These are phyloP conservation scores for Epizoanthus scotinus DNA, from an alignment of 92 coral and sea anemone species.

Conservation along the genomic window DNA sequence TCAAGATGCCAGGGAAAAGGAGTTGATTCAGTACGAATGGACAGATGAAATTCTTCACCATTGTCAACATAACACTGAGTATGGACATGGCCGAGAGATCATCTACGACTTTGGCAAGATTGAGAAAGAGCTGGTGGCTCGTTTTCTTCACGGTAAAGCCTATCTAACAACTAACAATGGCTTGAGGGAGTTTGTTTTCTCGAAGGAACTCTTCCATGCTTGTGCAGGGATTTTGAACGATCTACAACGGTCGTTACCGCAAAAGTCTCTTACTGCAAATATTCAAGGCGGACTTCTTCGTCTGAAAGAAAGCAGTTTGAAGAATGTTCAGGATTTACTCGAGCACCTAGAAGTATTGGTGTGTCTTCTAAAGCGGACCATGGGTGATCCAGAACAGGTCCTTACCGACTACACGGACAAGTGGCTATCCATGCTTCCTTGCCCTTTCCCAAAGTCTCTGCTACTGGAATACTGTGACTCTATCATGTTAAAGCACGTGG, in stretches of 20 bases:
- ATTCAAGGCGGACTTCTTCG: constrained; percentile 64
- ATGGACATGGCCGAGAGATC: constrained; percentile 82
- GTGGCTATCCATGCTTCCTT: constrained; percentile 72
- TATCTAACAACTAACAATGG: constrained; percentile 65
- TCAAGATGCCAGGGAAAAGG: constrained; percentile 88
- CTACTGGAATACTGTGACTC: constrained; percentile 75
- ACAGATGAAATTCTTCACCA: constrained; percentile 74
- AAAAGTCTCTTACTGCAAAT: constrained; percentile 66
- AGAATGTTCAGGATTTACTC: constrained; percentile 71
- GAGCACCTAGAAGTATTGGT: constrained; percentile 91
- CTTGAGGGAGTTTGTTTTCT: constrained; percentile 78
- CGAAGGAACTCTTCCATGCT: constrained; percentile 91
- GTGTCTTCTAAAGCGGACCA: constrained; percentile 78
- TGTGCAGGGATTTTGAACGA: constrained; percentile 81
- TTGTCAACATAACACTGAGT: constrained; percentile 80
- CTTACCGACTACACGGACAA: constrained; percentile 75
- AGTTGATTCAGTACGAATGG: constrained; percentile 87
- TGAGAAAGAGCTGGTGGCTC: constrained; percentile 79
- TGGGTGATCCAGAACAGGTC: constrained; percentile 68
- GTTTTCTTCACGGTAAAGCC: constrained; percentile 76
- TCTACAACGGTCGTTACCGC: constrained; percentile 70
- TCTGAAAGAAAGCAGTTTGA: constrained; percentile 59
- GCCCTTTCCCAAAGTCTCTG: constrained; percentile 79
- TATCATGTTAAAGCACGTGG: constrained; percentile 80
- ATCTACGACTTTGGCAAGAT: constrained; percentile 78